phyloP scores from a whole-genome alignment of 2,888 invertebrate genomes.

The Alloplasta piceator region DNA sequence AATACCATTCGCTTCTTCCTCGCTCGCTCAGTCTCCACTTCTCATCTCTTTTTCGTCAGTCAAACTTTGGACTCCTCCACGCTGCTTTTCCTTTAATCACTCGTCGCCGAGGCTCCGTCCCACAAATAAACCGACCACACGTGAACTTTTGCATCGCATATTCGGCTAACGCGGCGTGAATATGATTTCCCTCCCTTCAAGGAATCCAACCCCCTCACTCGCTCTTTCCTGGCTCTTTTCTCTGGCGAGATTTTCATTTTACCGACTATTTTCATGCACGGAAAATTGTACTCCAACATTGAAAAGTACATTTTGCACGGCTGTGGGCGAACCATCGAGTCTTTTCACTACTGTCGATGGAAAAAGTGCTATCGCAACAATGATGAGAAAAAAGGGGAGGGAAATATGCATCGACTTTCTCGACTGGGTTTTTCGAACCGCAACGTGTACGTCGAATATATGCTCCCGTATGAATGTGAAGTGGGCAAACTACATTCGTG shows the following conservation, averaged over 20 bases:
- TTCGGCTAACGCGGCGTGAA: conserved; percentile 12
- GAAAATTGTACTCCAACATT: conserved; percentile 5
- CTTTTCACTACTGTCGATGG: conserved; percentile 1
- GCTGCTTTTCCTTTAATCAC: conserved; percentile 65
- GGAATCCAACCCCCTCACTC: no score
- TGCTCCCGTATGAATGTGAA: conserved; percentile 55
- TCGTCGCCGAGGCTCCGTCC: conserved; percentile 50
- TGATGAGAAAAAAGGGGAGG: not conserved
- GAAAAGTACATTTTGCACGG: not conserved
- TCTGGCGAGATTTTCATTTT: not conserved
- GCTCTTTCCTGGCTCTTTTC: conserved; percentile 3
- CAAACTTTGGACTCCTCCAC: conserved; percentile 23
- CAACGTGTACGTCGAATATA: conserved; percentile 56
- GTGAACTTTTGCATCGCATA: conserved; percentile 11
- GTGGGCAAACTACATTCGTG: conserved; percentile 36
- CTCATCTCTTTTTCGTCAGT: conserved; percentile 15
- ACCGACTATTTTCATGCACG: not conserved
- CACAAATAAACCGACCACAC: conserved; percentile 23
- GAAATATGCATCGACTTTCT: conserved; percentile 16
- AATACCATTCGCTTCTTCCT: conserved; percentile 31
- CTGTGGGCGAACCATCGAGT: not conserved
- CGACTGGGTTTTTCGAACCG: conserved; percentile 18
- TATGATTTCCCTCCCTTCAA: conserved; percentile 20
- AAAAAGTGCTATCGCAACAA: not conserved
- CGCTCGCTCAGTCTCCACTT: conserved; percentile 17